Evolutionary conservation across 1,140 invertebrate genomes (phyloP).

Genomic region (Anagrus nilaparvatae): DNA sequence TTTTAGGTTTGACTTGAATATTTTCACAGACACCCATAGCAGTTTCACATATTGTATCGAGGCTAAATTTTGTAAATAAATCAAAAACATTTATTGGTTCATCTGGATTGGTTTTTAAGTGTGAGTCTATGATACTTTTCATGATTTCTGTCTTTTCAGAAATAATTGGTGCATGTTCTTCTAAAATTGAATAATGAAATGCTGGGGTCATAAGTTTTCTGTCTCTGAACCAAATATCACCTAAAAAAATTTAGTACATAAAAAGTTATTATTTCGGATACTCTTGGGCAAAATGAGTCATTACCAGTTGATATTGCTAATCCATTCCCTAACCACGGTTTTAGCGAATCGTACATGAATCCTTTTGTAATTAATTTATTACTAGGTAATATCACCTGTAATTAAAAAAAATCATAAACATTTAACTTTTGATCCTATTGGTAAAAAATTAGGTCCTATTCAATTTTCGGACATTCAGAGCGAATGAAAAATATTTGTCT

Average conservation of each 20-base stretch:
- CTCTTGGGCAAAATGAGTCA: neutral
- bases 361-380: conserved; percentile 54
- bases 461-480: neutral
- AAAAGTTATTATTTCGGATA: neutral
- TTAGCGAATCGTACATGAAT: conserved; percentile 50
- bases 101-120: conserved; percentile 32
- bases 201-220: conserved; percentile 76
- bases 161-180: conserved; percentile 65
- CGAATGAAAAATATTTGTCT: conserved; percentile 13
- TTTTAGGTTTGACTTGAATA: conserved; percentile 58
- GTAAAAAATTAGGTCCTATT: conserved; percentile 5
- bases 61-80: conserved; percentile 52
- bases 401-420: neutral
- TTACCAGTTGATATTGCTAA: conserved; percentile 52
- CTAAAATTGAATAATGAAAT: conserved; percentile 80
- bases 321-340: conserved; percentile 57
- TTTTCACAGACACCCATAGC: conserved; percentile 74
- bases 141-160: conserved; percentile 60
- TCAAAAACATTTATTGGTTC: conserved; percentile 52
- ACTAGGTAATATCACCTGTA: conserved; percentile 26
- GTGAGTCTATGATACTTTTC: conserved; percentile 32
- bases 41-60: conserved; percentile 78
- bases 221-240: conserved; percentile 63
- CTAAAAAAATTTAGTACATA: conserved; percentile 29
- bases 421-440: neutral